A percentile compares a stretch with the other conserved stretches of the same genome.
phyloP scores from a whole-genome alignment of 2,888 invertebrate genomes.

The Eupithecia insigniata region DNA sequence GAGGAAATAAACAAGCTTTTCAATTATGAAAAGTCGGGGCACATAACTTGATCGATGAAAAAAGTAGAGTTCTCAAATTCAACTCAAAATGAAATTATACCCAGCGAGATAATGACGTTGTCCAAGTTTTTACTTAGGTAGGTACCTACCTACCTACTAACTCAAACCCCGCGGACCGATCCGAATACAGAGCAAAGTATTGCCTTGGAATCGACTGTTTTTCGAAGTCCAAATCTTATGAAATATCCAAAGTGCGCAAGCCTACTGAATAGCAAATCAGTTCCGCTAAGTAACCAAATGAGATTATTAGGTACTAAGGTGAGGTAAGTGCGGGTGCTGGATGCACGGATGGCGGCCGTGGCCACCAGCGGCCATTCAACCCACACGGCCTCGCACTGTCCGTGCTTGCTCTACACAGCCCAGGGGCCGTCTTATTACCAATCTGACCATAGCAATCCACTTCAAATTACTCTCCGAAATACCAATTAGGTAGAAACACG shows the following conservation, averaged over 20 bases:
- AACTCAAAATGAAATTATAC: neutral
- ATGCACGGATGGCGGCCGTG: conserved; percentile 60
- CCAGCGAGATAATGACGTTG: neutral
- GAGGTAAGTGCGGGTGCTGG: conserved; percentile 72
- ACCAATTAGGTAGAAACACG: conserved; percentile 42
- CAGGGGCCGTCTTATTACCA: conserved; percentile 32
- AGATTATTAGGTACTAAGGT: conserved; percentile 78
- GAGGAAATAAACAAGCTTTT: neutral
- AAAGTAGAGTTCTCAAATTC: neutral
- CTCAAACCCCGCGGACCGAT: neutral
- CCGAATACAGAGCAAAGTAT: conserved; percentile 1
- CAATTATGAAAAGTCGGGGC: neutral
- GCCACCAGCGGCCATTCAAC: conserved; percentile 77
- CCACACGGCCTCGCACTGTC: conserved; percentile 64
- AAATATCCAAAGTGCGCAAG: conserved; percentile 49
- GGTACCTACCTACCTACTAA: neutral
- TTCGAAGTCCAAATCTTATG: conserved; percentile 25
- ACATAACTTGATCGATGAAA: neutral
- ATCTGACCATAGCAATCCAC: conserved; percentile 39
- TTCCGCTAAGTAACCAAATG: conserved; percentile 70
- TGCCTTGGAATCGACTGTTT: conserved; percentile 9
- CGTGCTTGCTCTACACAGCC: conserved; percentile 50
- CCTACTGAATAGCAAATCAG: conserved; percentile 59
- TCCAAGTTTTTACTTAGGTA: neutral
- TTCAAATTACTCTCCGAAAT: conserved; percentile 37